Base-by-base conservation (phyloP, 2,888 invertebrate species). In the Callimorpha dominula region DNA sequence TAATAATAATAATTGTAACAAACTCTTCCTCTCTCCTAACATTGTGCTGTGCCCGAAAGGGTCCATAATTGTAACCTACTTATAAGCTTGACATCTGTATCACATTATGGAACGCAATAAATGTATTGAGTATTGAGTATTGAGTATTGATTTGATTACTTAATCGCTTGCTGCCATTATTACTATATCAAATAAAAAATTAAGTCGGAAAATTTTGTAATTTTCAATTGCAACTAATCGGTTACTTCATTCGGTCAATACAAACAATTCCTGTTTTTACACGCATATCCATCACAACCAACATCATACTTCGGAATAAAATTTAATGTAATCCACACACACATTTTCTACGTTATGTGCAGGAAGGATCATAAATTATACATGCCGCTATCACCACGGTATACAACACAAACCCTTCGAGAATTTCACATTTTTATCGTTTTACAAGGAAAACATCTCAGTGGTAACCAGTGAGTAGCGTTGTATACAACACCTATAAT, bases 401-500 rank as follows among this genome's bases (percentile, higher is more conserved):
- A 88, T 87, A 88, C 85, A 87, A 66, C 64, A 67, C 71, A 77
- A 86, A 85, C 78, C 85, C 86, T 84, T 84, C 77, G 85, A 82
- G 83, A 86, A 84, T 85, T 86, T 84, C 85, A 87, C 88, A 89
- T 90, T 92, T 92, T 92, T 92, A 92, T 91, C 88, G 87, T 86
- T 89, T 88, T 87, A 86, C 86, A 85, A 86, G 86, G 84, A 88
- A 88, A 90, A 90, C 87, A 89, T 90, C 87, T 89, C 88, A 87
- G 87, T 87, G 81, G 81, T 80, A 76, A 78, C 83, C 81, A 78
- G 82, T 83, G 81, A 82, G 75, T 76, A 72, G 68, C 77, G 67
- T 86, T 86, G 85, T 91, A 92, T 90, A 93, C 92, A 89, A 91
- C 90, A 89, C 89, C 88, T 91, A 92, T 92, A 93, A 93, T 94